Base-by-base conservation (phyloP, 2,888 invertebrate genomes). In the Microchrysa polita region DNA sequence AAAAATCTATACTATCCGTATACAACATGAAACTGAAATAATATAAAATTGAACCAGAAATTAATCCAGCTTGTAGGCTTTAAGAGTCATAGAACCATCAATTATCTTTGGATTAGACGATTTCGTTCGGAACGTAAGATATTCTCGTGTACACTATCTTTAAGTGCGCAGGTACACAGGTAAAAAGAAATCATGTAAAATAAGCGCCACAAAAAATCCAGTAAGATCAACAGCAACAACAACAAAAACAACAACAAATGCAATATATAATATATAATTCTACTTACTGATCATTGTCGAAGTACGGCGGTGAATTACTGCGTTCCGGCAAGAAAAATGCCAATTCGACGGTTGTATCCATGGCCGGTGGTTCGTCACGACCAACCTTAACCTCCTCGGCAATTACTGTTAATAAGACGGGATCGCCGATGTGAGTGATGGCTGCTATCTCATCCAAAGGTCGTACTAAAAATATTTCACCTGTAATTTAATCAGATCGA, bases 381-480 rank as follows among this genome's bases (percentile, higher is more conserved):
- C 89, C 88, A 77, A 90, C 86, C 78, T 92, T 88, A 75, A 95
- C 92, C 85, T 95, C 95, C 83, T 95, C 94, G 2, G 95, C 95
- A 67, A 94, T 90, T 69, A 95, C 92, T 1, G 92, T 93, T 76
- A 95, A 87, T 65, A 94, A 87, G 73, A 95, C 92, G 1, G 95
- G 95, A 73, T 93, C 91, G 67, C 93, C 92, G n/a, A 92, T 90
- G 80, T 92, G 92, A 16, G 92, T 92, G 79, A 93, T 93, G 73
- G 92, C 90, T 72, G 92, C 90, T 77, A 95, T 89, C 80, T 95
- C 93, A 78, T 92, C 90, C 40, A 95, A 85, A 0, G 94, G 92
- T 77, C 91, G 88, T 77, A 91, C 87, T 77, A 92, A 83, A 77
- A 87, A 88, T 76, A 93, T 88, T 86, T 91, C 91, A 74, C 92